Evolutionary conservation across 2,888 invertebrate species (phyloP), one percentile per base, ranked within the genome.

Genomic region (Rhagonycha lutea): DNA sequence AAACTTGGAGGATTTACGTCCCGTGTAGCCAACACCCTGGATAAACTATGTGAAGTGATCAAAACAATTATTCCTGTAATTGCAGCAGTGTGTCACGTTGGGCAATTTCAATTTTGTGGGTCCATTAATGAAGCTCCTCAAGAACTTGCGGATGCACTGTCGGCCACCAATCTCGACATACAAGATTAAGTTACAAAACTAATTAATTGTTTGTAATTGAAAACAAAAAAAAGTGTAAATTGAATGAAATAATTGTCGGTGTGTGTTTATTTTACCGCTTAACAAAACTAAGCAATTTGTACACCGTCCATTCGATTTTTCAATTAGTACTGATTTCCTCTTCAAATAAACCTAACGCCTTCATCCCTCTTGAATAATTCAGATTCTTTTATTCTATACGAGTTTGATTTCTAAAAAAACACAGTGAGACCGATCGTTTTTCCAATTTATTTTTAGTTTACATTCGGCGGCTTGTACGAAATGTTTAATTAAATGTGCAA

Each of bases 41-140:
- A 88, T 74, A 86, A 86, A 80, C 80, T 88, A 61, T 88, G 87
- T 75, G 85, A 86, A 79, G 82, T 88, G 24, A 82, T 87, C 18
- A 88, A 87, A 82, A 87, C 87, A 3, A 80, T 88, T 10, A 84
- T 88, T 63, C 88, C 88, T 3, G 82, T 88, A 7, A 73, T 88
- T 29, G 86, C 86, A 2, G 87, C 87, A 5, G 84, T 88, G 14
- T 88, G 88, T 79, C 85, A 86, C 68, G 87, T 87, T 1, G 88
- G 87, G 4, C 84, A 87, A 77, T 88, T 87, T 78, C 82, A 86
- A 75, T 88, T 88, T 80, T 88, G 88, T 78, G 81, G 85, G 4
- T 83, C 86, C 5, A 83, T 86, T 12, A 83, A 83, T 23, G 85
- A 83, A 61, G 86, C 83, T 24, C 85, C 86, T 3, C 80, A 76